Evolutionary conservation across 2,113 vertebrate genomes (phyloP), one percentile per base, ranked within the genome.

Genomic region (Microcebus ravelobensis): DNA sequence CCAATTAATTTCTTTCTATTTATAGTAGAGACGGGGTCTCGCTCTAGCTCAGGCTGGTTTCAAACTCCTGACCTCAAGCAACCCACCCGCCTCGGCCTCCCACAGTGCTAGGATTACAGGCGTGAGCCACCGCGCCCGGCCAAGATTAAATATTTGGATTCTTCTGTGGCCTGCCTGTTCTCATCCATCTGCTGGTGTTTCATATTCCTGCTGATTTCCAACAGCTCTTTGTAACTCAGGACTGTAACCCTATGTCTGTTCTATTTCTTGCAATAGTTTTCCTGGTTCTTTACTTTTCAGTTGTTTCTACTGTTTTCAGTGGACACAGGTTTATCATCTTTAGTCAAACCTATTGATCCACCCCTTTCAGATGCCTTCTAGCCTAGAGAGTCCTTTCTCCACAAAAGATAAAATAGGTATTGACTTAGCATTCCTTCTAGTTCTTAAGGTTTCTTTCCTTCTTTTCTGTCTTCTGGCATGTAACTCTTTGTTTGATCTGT

Each of bases 201-300:
- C 42, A 25, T 39, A 74, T 21, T 65, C 39, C 71, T 36, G 55
- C 42, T 48, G 59, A 85, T 76, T 90, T 95, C 42, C 48, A 20
- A 2, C 50, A 61, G 79, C 13, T 80, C 34, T 86, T 77, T 67
- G 3, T 70, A 84, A 91, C 34, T 31, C 73, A 36, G 48, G 29
- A 89, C 83, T 91, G 96, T 95, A 96, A 93, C 83, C 57, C 36
- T 65, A 1, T 52, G 73, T 50, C 85, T 17, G 15, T 77, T 90
- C 34, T 11, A 45, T 52, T 55, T 90, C 85, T 52, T 18, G 50
- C 94, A 86, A 90, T 27, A 27, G 48, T 63, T 93, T 91, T 52
- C 76, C 55, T 83, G 86, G 71, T 94, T 91, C 50, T 84, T 94
- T 97, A 87, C 83, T 91, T 93, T 96, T 73, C 55, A 29, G 13